A percentile compares a stretch with the other conserved stretches of the same genome.
Conservation (phyloP, 2,113 vertebrate species). For the Plecotus auritus region DNA sequence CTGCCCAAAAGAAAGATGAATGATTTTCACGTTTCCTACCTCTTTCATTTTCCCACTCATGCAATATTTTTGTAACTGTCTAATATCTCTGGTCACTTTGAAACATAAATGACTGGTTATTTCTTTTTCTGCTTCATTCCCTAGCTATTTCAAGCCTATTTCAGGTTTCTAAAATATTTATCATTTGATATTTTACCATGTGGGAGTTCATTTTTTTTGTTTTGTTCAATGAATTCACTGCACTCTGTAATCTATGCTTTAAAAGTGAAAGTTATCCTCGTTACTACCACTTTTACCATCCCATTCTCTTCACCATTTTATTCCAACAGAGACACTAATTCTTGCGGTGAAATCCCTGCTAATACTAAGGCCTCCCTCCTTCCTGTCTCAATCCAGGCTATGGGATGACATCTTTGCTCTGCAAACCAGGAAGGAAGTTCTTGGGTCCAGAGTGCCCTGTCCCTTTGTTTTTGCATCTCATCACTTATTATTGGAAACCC, state of each 20-base stretch:
- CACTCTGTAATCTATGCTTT: background rate
- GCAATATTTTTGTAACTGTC: background rate
- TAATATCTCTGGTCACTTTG: background rate
- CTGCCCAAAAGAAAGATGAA: background rate
- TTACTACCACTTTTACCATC: no score
- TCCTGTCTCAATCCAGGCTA: background rate
- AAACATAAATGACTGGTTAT: background rate
- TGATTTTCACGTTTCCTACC: background rate
- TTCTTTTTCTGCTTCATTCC: background rate
- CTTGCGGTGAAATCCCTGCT: background rate
- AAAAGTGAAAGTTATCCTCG: background rate
- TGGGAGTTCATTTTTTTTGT: background rate
- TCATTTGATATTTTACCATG: background rate
- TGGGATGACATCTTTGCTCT: background rate
- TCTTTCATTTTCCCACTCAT: background rate
- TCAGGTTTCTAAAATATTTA: background rate
- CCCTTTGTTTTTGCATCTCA: background rate
- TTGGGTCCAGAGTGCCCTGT: background rate
- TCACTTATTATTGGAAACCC: background rate
- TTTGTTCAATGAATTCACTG: background rate
- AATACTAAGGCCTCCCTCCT: background rate
- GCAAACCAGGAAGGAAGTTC: background rate
- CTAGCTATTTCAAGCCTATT: background rate
- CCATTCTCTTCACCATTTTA: background rate
- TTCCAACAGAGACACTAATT: background rate